Evolutionary conservation across 2,113 vertebrate genomes (phyloP).

Genomic region (Gallinago media): DNA sequence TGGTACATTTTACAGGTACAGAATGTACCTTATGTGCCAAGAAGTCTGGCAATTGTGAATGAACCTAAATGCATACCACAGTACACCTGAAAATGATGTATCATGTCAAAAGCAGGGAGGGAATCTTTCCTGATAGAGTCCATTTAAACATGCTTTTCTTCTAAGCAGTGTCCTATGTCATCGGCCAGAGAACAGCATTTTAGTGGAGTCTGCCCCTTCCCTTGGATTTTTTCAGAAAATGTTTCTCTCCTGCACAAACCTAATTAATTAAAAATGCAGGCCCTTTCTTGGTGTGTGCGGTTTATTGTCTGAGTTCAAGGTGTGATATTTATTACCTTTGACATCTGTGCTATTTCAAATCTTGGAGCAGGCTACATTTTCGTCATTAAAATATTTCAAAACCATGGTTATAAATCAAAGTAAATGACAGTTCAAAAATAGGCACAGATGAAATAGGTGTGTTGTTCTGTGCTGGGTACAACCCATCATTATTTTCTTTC

Average conservation of each 20-base stretch:
- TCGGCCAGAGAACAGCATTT: background rate
- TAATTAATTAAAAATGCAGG: background rate
- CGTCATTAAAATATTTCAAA: slow-evolving; percentile 29
- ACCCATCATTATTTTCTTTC: slow-evolving; percentile 47
- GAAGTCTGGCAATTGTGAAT: background rate
- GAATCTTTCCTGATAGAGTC: background rate
- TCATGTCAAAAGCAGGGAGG: background rate
- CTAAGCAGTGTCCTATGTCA: background rate
- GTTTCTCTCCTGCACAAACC: background rate
- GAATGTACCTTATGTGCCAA: background rate
- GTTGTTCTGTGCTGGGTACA: slow-evolving; percentile 30
- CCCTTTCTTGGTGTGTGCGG: background rate
- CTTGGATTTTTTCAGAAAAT: background rate
- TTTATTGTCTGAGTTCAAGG: slow-evolving; percentile 25
- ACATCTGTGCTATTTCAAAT: slow-evolving; percentile 2
- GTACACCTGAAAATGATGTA: background rate
- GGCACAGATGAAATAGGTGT: slow-evolving; percentile 45
- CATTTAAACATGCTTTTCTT: background rate
- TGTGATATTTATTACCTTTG: slow-evolving; percentile 28
- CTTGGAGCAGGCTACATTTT: slow-evolving; percentile 1
- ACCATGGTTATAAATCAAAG: slow-evolving; percentile 55
- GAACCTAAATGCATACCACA: background rate
- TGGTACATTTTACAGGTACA: background rate
- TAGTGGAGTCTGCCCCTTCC: background rate
- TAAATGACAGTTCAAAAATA: slow-evolving; percentile 54